Conservation (phyloP, 92 coral and sea anemone species). For the Actinernus sp. region DNA sequence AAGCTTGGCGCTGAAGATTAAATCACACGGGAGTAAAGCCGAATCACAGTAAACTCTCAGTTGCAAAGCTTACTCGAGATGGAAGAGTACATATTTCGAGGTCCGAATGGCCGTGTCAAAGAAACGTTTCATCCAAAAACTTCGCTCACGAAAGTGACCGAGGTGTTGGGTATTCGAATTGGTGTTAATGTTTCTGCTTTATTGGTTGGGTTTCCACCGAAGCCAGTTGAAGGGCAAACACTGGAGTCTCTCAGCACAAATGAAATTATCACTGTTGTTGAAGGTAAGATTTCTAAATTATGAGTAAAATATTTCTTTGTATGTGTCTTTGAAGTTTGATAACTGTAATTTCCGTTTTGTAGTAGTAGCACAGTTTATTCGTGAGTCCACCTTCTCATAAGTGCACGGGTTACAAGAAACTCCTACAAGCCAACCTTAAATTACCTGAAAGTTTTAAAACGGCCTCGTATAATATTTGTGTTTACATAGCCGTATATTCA, state of each 20-base stretch:
- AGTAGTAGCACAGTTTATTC: no score
- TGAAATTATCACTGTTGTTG: conserved; percentile 32
- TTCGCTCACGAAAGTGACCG: conserved; percentile 4
- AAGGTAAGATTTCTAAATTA: conserved; percentile 16
- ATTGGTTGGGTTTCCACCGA: conserved; percentile 42
- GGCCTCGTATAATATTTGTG: no score
- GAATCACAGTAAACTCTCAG: background rate
- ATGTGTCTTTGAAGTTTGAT: background rate
- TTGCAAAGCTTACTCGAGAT: background rate
- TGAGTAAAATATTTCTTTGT: background rate
- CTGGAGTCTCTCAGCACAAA: conserved; percentile 14
- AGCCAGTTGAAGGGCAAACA: conserved; percentile 23
- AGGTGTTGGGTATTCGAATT: background rate
- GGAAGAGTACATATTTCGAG: conserved; percentile 31
- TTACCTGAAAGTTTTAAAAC: no score
- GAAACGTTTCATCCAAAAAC: conserved; percentile 19
- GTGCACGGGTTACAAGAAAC: no score
- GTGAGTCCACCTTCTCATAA: no score
- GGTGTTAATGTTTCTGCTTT: conserved; percentile 15
- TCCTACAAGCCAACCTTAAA: no score
- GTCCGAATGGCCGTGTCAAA: conserved; percentile 18
- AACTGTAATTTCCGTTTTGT: background rate
- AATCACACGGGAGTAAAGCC: background rate
- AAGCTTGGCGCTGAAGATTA: background rate
- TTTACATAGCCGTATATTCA: no score